A percentile compares a stretch with the other conserved stretches of the same genome.
Evolutionary conservation across 1,140 invertebrate genomes (phyloP).

Genomic region (Diprion similis): DNA sequence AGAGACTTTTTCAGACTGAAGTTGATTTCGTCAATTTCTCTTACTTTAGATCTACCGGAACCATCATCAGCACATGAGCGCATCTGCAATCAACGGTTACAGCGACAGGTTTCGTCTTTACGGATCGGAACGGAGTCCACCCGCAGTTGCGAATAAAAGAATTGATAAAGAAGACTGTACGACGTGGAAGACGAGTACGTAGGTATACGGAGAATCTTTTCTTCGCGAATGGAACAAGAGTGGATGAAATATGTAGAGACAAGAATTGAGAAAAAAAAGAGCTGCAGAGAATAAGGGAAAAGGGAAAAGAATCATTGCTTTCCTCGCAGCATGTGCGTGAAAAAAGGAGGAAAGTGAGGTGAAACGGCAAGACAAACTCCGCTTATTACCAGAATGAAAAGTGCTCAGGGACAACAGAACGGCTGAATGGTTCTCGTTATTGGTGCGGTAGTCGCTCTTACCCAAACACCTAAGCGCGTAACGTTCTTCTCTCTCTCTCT

Average conservation of each 20-base stretch:
- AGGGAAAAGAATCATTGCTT: background rate
- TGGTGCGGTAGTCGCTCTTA: slow-evolving; percentile 22
- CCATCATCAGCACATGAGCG: background rate
- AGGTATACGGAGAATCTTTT: too few species aligned
- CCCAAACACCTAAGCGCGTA: background rate
- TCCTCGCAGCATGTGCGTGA: background rate
- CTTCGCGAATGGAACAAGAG: too few species aligned
- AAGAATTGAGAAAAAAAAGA: too few species aligned
- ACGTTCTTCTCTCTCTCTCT: too few species aligned
- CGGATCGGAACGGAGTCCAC: too few species aligned
- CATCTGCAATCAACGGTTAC: too few species aligned
- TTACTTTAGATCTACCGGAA: background rate
- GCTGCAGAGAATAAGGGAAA: background rate
- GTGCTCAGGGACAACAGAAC: slow-evolving; percentile 32
- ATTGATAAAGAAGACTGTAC: too few species aligned
- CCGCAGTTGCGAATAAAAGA: too few species aligned
- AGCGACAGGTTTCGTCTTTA: too few species aligned
- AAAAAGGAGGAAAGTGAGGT: background rate
- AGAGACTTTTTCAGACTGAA: background rate
- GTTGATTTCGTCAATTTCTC: background rate
- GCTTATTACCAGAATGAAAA: slow-evolving; percentile 10
- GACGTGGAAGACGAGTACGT: too few species aligned
- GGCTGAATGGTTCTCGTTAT: slow-evolving; percentile 40
- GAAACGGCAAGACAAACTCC: background rate
- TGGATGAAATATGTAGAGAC: too few species aligned